phyloP scores from a whole-genome alignment of 2,888 invertebrate species.

The Stegana nigrithorax region DNA sequence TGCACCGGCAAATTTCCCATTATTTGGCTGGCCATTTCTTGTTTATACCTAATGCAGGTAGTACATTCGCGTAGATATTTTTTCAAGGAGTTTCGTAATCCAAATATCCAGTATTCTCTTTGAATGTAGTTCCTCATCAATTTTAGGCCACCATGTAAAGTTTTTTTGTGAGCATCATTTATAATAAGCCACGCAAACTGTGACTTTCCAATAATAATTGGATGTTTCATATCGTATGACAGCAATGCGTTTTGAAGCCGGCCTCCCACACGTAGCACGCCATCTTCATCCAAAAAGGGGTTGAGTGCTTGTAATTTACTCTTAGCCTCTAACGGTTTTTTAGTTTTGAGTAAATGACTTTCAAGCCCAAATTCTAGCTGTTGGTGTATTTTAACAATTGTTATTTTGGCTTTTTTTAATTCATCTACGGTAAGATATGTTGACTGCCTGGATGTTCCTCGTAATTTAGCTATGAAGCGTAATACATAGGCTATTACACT shows the following conservation, averaged over 20 bases:
- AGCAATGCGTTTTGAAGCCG: background rate
- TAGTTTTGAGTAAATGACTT: background rate
- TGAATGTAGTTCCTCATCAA: too few species aligned
- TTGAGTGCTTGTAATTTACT: constrained; percentile 5
- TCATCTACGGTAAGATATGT: too few species aligned
- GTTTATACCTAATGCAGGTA: background rate
- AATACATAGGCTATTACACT: background rate
- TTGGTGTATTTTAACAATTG: background rate
- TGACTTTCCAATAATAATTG: background rate
- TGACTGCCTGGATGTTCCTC: too few species aligned
- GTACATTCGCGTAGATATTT: background rate
- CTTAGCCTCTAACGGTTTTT: background rate
- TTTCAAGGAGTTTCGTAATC: background rate
- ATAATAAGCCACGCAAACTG: background rate
- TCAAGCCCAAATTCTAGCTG: background rate
- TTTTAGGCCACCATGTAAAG: background rate
- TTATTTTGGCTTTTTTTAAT: too few species aligned
- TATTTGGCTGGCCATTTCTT: background rate
- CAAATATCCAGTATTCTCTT: background rate
- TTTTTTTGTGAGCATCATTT: background rate
- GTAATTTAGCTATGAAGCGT: background rate
- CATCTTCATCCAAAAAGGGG: background rate
- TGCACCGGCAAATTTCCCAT: background rate
- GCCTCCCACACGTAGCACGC: background rate
- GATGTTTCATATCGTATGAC: background rate